phyloP scores from a whole-genome alignment of 2,888 invertebrate genomes.

The Myathropa florea region DNA sequence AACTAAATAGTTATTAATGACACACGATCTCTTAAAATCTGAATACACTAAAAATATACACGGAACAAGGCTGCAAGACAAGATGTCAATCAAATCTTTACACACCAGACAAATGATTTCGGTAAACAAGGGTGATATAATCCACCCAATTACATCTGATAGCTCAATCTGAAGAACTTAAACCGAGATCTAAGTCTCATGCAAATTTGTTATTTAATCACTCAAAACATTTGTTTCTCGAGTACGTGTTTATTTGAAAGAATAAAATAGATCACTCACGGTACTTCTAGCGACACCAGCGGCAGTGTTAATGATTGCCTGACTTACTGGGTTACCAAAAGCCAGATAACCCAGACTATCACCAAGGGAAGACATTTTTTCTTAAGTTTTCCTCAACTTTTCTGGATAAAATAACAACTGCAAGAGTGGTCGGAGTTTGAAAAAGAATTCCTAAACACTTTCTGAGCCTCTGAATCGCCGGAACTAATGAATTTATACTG shows the following conservation, averaged over 20 bases:
- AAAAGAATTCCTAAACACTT: neutral
- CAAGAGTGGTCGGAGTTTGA: neutral
- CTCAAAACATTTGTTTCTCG: neutral
- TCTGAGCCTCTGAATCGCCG: neutral
- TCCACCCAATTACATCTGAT: slow-evolving; percentile 23
- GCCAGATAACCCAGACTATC: slow-evolving; percentile 77
- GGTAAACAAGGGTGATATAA: neutral
- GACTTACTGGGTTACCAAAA: slow-evolving; percentile 78
- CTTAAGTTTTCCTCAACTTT: neutral
- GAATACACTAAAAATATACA: no score
- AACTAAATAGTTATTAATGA: no score
- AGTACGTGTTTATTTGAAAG: neutral
- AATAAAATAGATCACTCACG: slow-evolving; percentile 73
- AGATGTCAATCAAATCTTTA: neutral
- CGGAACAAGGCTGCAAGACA: no score
- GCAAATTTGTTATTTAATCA: neutral
- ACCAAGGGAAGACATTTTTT: slow-evolving; percentile 74
- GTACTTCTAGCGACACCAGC: slow-evolving; percentile 73
- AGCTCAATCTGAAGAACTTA: neutral
- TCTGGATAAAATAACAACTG: neutral
- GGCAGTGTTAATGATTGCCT: slow-evolving; percentile 74
- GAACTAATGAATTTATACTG: neutral
- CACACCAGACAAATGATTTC: neutral
- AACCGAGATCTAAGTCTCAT: neutral
- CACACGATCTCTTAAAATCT: no score